Evolutionary conservation across 2,888 invertebrate genomes (phyloP), one percentile per base, ranked within the genome.

Genomic region (Criorhina ranunculi): DNA sequence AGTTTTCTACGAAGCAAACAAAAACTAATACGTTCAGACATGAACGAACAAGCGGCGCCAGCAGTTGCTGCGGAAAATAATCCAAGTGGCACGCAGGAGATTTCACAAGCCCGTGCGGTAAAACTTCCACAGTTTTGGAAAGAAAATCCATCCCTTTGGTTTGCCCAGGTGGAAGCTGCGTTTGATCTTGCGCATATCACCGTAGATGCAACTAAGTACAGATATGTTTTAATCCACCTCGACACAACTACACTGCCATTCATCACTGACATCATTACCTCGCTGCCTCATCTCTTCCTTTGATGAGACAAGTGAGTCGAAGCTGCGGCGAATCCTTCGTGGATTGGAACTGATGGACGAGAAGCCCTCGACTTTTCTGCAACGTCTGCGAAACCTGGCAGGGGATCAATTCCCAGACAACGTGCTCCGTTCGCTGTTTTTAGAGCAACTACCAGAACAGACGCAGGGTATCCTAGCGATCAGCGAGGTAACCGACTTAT

Each of bases 261-360:
- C n/a, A n/a, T n/a, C n/a, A n/a, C n/a, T n/a, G 49, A 59, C 7
- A 59, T 59, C n/a, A 8, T 70, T 9, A 9, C 44, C 0, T 6
- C 59, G 29, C 46, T 37, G 7, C 37, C 46, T 44, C 1, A 59
- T 59, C 7, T 29, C 37, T 2, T 72, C 49, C 0, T 70, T 49
- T 19, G 55, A 69, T 8, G 33, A 69, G 57, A 57, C 57, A 1
- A 44, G 67, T 1, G 33, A 69, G 29, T 69, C 55, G 9, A 55
- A 69, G 51, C 64, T 51, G 1, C 9, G 12, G 11, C 49, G 49
- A 0, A 46, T 64, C 11, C 24, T 49, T 2, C 35, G 12, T 2
- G 49, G 35, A 8, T 24, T 15, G 0, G 37, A 66, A 6, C n/a
- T 51, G 19, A 37, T 12, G 2, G 19, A 67, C 29, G 55, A 69